phyloP scores from a whole-genome alignment of 2,888 invertebrate genomes.

The Hydraecia micacea region DNA sequence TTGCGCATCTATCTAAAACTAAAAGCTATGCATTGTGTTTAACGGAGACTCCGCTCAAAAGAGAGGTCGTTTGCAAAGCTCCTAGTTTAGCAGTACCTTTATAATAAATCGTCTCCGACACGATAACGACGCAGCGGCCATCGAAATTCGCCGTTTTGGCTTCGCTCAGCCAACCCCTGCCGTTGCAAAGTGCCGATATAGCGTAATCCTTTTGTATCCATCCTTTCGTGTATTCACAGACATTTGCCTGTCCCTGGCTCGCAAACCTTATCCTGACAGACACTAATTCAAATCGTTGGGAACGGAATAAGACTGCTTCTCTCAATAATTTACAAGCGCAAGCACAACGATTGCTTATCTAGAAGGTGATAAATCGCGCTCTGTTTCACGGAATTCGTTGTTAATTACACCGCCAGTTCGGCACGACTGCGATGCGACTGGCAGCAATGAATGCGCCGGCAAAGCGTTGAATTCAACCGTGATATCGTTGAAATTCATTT shows the following conservation, averaged over 20 bases:
- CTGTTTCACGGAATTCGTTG: constrained; percentile 72
- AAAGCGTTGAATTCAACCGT: constrained; percentile 72
- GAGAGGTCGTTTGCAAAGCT: constrained; percentile 27
- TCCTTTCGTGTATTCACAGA: constrained; percentile 53
- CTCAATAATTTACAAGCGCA: constrained; percentile 56
- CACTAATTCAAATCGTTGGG: constrained; percentile 49
- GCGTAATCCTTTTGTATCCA: constrained; percentile 62
- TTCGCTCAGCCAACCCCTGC: constrained; percentile 33
- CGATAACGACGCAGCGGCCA: constrained; percentile 51
- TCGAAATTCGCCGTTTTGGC: constrained; percentile 50
- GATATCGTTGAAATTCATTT: constrained; percentile 74
- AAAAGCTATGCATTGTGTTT: neutral
- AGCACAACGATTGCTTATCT: constrained; percentile 60
- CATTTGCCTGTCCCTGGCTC: constrained; percentile 40
- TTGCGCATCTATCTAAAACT: neutral
- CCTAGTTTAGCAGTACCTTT: constrained; percentile 49
- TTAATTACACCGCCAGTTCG: constrained; percentile 77
- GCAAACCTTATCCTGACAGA: constrained; percentile 51
- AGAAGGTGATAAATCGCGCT: constrained; percentile 68
- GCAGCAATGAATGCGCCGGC: constrained; percentile 76
- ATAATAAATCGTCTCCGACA: constrained; percentile 59
- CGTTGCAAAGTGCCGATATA: constrained; percentile 58
- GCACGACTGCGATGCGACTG: constrained; percentile 62
- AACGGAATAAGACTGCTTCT: constrained; percentile 47
- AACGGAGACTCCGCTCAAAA: neutral